Percentiles rank a stretch among this genome's conserved stretches.
Conservation (phyloP, 2,888 invertebrate genomes). For the Julus scandinavius region DNA sequence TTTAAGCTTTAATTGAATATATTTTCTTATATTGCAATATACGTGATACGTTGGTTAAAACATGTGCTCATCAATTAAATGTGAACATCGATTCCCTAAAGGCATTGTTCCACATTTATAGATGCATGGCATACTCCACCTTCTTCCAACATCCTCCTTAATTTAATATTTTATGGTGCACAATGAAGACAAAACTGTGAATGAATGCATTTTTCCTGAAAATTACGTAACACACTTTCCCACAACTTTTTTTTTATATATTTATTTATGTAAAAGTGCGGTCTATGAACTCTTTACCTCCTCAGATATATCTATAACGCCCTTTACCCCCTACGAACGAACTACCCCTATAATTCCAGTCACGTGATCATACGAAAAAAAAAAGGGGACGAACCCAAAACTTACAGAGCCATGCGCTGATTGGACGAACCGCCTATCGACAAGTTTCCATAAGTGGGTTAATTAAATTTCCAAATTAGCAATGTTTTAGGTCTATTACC, state of each 20-base stretch:
- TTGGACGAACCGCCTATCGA: background rate
- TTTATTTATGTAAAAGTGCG: constrained; percentile 24
- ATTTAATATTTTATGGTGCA: background rate
- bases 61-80: too few relatives aligned
- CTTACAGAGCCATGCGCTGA: background rate
- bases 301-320: background rate
- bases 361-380: background rate
- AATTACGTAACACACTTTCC: background rate
- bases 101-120: too few relatives aligned
- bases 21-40: too few relatives aligned
- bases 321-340: background rate
- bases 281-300: background rate
- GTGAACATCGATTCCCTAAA: too few relatives aligned
- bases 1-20: too few relatives aligned
- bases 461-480: background rate
- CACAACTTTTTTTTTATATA: background rate
- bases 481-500: too few relatives aligned
- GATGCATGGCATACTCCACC: too few relatives aligned
- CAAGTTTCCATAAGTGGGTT: background rate
- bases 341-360: background rate
- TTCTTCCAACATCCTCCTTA: too few relatives aligned
- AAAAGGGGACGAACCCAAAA: background rate
- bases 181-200: background rate
- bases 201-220: background rate
- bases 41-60: too few relatives aligned